Conservation (phyloP, 2,888 invertebrate genomes). For the Drosophila emarginata region DNA sequence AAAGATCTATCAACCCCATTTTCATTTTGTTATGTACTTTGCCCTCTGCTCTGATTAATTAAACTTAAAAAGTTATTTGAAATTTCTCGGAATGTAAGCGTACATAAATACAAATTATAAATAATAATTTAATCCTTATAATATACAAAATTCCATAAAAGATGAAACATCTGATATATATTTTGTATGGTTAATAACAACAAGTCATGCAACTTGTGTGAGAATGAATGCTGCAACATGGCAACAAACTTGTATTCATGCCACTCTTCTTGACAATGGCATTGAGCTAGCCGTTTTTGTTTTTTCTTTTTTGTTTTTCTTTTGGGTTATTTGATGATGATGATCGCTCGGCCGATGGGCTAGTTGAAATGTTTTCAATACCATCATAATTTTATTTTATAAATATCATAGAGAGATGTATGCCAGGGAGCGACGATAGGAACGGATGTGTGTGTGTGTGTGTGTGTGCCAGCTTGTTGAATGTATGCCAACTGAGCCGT, state of each 20-base stretch:
- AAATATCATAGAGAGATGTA: conserved; percentile 49
- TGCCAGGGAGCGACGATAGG: conserved; percentile 3
- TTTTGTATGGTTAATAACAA: background rate
- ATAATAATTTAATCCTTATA: background rate
- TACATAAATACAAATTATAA: too few species aligned
- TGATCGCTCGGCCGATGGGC: conserved; percentile 6
- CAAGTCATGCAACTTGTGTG: background rate
- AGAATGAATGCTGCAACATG: background rate
- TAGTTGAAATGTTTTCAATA: conserved; percentile 44
- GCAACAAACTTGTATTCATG: background rate
- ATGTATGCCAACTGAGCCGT: conserved; percentile 57
- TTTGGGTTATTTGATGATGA: conserved; percentile 7
- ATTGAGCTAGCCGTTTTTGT: conserved; percentile 21
- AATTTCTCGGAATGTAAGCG: too few species aligned
- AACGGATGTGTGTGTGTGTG: conserved; percentile 16
- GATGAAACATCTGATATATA: background rate
- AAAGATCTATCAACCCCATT: too few species aligned
- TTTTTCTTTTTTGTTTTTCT: too few species aligned
- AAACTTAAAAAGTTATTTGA: too few species aligned
- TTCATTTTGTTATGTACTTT: too few species aligned
- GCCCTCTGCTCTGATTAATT: too few species aligned
- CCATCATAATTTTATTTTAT: conserved; percentile 60
- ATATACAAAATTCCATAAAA: too few species aligned
- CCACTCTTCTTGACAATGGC: conserved; percentile 39
- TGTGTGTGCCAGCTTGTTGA: conserved; percentile 33